Conservation (phyloP, 2,113 vertebrate genomes). For the Phalacrocorax brasilianus region DNA sequence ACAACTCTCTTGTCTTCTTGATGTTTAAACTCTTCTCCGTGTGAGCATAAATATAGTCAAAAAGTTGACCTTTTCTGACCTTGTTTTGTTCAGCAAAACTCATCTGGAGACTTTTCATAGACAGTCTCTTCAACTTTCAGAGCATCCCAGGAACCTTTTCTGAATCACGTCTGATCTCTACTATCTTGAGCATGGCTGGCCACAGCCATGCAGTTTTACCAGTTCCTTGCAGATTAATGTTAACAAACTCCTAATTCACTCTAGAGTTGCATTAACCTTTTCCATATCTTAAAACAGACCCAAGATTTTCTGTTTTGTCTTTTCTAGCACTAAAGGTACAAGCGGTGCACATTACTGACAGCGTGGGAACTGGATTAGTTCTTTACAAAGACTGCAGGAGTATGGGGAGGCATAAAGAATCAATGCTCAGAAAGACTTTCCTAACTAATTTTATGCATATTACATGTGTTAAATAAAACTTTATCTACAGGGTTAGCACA, state of each 20-base stretch:
- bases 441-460: not conserved
- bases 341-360: not conserved
- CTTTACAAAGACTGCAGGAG: not conserved
- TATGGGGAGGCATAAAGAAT: not conserved
- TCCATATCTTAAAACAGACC: not conserved
- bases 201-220: not conserved
- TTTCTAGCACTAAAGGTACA: not conserved
- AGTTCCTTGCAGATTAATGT: not conserved
- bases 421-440: not conserved
- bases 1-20: not conserved
- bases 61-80: not conserved
- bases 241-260: not conserved
- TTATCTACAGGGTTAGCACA: not conserved
- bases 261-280: not conserved
- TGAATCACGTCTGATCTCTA: not conserved
- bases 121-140: not conserved
- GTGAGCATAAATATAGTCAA: not conserved
- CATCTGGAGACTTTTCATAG: not conserved
- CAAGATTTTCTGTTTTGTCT: not conserved
- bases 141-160: not conserved
- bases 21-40: not conserved
- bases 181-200: not conserved
- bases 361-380: not conserved
- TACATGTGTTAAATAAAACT: not conserved
- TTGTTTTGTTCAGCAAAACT: not conserved